phyloP scores from a whole-genome alignment of 1,140 invertebrate species.

The Drosophila carrolli region DNA sequence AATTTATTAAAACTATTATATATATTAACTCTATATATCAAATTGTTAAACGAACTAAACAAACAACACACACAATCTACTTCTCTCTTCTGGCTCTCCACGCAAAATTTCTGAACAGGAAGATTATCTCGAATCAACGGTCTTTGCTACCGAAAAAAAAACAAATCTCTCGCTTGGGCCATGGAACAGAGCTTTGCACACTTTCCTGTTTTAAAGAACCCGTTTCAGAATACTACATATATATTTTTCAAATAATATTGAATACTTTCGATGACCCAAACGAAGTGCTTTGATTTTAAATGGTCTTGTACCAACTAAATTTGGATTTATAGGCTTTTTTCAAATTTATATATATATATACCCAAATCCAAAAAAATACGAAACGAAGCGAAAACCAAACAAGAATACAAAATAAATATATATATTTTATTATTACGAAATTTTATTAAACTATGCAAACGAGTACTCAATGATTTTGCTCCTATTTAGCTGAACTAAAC shows the following conservation, averaged over 20 bases:
- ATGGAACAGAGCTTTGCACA: slow-evolving; percentile 48
- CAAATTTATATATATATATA: slow-evolving; percentile 73
- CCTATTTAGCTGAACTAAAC: slow-evolving; percentile 76
- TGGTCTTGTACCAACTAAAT: slow-evolving; percentile 45
- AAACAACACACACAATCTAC: slow-evolving; percentile 42
- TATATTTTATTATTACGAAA: slow-evolving; percentile 80
- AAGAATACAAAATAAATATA: slow-evolving; percentile 58
- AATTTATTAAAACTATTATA: slow-evolving; percentile 79
- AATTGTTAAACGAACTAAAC: slow-evolving; percentile 72
- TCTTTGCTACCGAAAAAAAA: slow-evolving; percentile 13
- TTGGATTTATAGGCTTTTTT: slow-evolving; percentile 79
- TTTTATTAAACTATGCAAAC: slow-evolving; percentile 79
- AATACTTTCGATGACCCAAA: slow-evolving; percentile 53
- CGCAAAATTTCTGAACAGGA: slow-evolving; percentile 63
- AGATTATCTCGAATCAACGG: slow-evolving; percentile 20
- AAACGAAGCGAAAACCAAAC: slow-evolving; percentile 33
- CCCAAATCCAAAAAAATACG: slow-evolving; percentile 27
- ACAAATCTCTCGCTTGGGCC: slow-evolving; percentile 55
- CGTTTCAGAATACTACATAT: slow-evolving; percentile 38
- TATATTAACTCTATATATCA: slow-evolving; percentile 75
- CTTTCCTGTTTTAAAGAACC: slow-evolving; percentile 30
- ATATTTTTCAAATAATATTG: slow-evolving; percentile 37
- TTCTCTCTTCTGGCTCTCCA: slow-evolving; percentile 70
- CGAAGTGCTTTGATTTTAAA: slow-evolving; percentile 71
- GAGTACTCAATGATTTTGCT: slow-evolving; percentile 79